Evolutionary conservation across 2,797 vertebrate genomes (phyloP), one percentile per base, ranked within the genome.

Genomic region (Myotis myotis): DNA sequence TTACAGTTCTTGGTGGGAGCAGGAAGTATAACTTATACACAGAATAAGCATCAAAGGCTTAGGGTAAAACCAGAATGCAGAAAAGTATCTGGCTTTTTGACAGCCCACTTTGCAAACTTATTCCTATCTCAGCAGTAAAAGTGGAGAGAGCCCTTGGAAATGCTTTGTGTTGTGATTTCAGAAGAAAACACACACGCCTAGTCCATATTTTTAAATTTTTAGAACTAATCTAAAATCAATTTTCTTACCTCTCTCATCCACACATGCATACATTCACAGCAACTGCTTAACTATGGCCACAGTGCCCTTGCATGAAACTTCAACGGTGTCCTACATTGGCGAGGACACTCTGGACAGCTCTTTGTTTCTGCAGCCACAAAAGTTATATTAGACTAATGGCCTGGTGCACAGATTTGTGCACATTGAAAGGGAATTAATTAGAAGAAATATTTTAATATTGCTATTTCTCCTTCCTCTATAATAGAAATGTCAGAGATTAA

Each of bases 271-370:
- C 3, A 30, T 51, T 62, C 28, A 64, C 3, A 30, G 10, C 38
- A 53, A 16, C 16, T 53, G 8, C 30, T 36, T 22, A 22, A 36
- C 9, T 2, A 22, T 60, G 4, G 6, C 17, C 7, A 57, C 1
- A 16, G 20, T 6, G 12, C 10, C 8, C 64, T 79, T 3, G 0
- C 57, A 5, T 33, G 47, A 53, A 25, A 8, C 8, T 62, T 75
- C 17, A 30, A 1, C 30, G 55, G 17, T 30, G 22, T 4, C 49
- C 9, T 19, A 2, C 1, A 16, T 3, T 12, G 47, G 10, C 0
- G 3, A 60, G 2, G 9, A 4, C 8, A 41, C 12, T 22, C 51
- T 4, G 3, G 44, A 36, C 22, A 44, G 15, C 8, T 47, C 16
- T 71, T 11, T 57, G 25, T 72, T 78, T 76, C 74, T 83, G 49